phyloP scores from a whole-genome alignment of 2,888 invertebrate genomes.

The Diarsia dahlii region DNA sequence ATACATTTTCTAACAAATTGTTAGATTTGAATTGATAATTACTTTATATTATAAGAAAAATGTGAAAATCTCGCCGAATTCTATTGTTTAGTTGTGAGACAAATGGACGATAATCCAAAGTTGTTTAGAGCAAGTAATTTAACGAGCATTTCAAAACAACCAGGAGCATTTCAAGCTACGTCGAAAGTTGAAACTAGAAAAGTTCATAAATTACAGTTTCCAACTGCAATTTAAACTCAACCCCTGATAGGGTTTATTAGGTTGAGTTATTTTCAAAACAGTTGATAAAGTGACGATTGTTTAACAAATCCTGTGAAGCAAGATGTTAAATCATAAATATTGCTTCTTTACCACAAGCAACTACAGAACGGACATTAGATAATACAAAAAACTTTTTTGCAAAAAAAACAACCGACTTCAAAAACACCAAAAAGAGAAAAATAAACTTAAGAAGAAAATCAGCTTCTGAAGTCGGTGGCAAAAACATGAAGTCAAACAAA shows the following conservation, averaged over 20 bases:
- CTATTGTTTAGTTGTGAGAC: background rate
- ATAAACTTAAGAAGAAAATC: too few relatives aligned
- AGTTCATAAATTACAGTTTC: constrained; percentile 37
- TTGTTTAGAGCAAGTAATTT: background rate
- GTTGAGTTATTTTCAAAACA: constrained; percentile 36
- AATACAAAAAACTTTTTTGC: too few relatives aligned
- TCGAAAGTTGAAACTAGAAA: constrained; percentile 35
- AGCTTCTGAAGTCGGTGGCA: too few relatives aligned
- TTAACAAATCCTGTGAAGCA: constrained; percentile 8
- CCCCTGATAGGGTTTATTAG: background rate
- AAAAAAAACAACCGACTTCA: too few relatives aligned
- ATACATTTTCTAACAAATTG: too few relatives aligned
- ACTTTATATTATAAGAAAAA: background rate
- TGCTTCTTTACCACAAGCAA: constrained; percentile 23
- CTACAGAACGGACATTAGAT: constrained; percentile 41
- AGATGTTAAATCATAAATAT: constrained; percentile 39
- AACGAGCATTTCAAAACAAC: constrained; percentile 7
- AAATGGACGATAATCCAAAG: background rate
- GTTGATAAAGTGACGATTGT: constrained; percentile 9
- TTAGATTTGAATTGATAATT: too few relatives aligned
- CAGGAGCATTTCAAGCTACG: background rate
- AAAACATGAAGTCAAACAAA: too few relatives aligned
- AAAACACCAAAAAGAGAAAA: too few relatives aligned
- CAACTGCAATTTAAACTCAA: constrained; percentile 34
- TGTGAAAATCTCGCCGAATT: background rate